These are phyloP conservation scores for Eurystomus gularis DNA, from an alignment of 2,113 vertebrate genomes.

Conservation along the genomic window DNA sequence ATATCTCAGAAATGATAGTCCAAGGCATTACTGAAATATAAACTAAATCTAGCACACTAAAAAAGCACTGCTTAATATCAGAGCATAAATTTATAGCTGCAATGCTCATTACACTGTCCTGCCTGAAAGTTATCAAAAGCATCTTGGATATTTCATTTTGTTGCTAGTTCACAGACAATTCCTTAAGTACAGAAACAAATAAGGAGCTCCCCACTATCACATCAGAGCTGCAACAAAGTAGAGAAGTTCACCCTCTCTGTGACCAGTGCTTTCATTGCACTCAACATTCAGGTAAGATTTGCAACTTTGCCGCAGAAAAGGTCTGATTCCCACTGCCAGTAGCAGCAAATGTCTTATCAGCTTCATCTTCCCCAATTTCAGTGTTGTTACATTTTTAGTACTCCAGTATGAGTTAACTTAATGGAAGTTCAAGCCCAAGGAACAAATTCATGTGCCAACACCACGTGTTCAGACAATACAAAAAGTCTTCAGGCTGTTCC, in stretches of 20 bases:
- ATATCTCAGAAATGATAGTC: background rate
- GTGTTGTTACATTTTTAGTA: background rate
- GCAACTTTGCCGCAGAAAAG: background rate
- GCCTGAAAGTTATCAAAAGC: background rate
- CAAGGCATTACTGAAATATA: background rate
- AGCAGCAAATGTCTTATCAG: background rate
- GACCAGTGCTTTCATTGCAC: rapidly evolving
- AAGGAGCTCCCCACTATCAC: background rate
- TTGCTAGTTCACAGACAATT: background rate
- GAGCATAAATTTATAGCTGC: background rate
- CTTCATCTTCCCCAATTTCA: background rate
- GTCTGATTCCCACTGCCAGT: background rate
- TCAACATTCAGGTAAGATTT: background rate
- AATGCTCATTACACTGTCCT: background rate
- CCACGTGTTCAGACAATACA: background rate
- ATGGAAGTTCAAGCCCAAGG: background rate
- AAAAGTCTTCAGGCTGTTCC: background rate
- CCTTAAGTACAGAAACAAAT: background rate
- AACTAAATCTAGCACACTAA: background rate
- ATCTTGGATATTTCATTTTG: background rate
- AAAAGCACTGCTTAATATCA: background rate
- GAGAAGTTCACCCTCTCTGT: background rate
- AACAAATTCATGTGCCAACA: background rate
- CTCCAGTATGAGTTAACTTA: background rate
- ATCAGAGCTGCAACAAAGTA: background rate